Conservation (phyloP, 2,888 invertebrate species). For the Octodonta nipae region DNA sequence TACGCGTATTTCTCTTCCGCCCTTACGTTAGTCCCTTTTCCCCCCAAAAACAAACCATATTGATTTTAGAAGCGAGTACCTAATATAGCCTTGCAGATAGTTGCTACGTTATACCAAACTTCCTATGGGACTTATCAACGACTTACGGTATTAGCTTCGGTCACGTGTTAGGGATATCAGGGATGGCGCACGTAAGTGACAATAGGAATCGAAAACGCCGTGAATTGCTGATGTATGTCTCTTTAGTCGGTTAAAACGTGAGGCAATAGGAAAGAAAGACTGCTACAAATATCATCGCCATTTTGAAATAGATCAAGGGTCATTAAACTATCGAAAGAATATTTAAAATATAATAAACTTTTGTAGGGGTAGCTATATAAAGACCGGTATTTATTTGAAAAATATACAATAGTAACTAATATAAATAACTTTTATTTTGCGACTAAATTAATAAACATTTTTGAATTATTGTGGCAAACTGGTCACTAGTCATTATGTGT, state of each 20-base stretch:
- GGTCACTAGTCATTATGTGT: too few relatives aligned
- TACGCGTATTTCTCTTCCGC: slow-evolving; percentile 29
- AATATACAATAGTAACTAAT: too few relatives aligned
- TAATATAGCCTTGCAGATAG: slow-evolving; percentile 32
- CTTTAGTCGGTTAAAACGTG: slow-evolving; percentile 18
- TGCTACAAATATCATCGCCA: slow-evolving; percentile 31
- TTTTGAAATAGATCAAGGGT: too few relatives aligned
- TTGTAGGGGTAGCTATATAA: too few relatives aligned
- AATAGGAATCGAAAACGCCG: slow-evolving; percentile 12
- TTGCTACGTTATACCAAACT: slow-evolving; percentile 27
- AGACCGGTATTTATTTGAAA: too few relatives aligned
- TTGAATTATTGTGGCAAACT: too few relatives aligned
- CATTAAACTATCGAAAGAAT: too few relatives aligned
- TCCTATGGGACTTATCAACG: slow-evolving; percentile 16
- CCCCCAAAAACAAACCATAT: slow-evolving; percentile 37
- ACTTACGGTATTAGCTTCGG: slow-evolving; percentile 20
- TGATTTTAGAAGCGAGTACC: slow-evolving; percentile 37
- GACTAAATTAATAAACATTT: too few relatives aligned
- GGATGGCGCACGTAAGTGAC: slow-evolving; percentile 8
- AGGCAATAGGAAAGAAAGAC: slow-evolving; percentile 23
- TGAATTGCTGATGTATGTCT: slow-evolving; percentile 29
- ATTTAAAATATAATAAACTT: too few relatives aligned
- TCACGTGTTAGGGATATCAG: slow-evolving; percentile 5
- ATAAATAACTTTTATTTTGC: too few relatives aligned
- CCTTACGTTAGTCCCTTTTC: slow-evolving; percentile 23